A percentile compares a stretch with the other conserved stretches of the same genome.
These are phyloP conservation scores for Drepanosiphum platanoidis DNA, from an alignment of 2,888 invertebrate species.

Conservation along the genomic window DNA sequence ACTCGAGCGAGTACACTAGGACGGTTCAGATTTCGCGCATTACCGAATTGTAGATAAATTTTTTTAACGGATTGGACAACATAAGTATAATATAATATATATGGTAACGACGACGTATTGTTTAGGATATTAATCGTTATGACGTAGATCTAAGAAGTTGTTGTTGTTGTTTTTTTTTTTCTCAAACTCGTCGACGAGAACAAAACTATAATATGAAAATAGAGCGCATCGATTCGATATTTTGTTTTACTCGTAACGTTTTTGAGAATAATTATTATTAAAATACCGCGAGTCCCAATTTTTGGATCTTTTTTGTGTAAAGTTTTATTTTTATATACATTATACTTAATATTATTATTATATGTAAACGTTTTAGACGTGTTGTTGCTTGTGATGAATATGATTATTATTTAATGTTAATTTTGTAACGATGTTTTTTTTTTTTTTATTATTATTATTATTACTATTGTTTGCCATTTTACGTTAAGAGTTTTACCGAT, in stretches of 20 bases:
- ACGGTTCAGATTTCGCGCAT: not conserved
- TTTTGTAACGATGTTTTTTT: slow-evolving; percentile 33
- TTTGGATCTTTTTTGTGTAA: slow-evolving; percentile 19
- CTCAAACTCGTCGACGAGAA: too few relatives aligned
- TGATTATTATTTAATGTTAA: slow-evolving; percentile 43
- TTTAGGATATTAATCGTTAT: too few relatives aligned
- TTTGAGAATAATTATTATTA: too few relatives aligned
- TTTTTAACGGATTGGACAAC: not conserved
- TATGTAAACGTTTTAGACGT: not conserved
- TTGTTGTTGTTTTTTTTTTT: too few relatives aligned
- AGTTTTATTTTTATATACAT: slow-evolving; percentile 55
- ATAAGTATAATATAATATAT: not conserved
- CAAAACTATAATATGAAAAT: too few relatives aligned
- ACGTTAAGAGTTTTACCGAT: slow-evolving; percentile 41
- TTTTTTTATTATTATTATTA: slow-evolving; percentile 27
- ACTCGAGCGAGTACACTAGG: not conserved
- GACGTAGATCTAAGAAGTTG: too few relatives aligned
- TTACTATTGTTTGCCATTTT: too few relatives aligned
- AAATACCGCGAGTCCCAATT: not conserved
- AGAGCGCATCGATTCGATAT: too few relatives aligned
- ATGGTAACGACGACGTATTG: not conserved
- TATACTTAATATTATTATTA: not conserved
- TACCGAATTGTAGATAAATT: not conserved
- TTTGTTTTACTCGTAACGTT: too few relatives aligned
- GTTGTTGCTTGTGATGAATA: slow-evolving; percentile 50